Conservation (phyloP, 2,113 vertebrate species). For the Carassius carassius region DNA sequence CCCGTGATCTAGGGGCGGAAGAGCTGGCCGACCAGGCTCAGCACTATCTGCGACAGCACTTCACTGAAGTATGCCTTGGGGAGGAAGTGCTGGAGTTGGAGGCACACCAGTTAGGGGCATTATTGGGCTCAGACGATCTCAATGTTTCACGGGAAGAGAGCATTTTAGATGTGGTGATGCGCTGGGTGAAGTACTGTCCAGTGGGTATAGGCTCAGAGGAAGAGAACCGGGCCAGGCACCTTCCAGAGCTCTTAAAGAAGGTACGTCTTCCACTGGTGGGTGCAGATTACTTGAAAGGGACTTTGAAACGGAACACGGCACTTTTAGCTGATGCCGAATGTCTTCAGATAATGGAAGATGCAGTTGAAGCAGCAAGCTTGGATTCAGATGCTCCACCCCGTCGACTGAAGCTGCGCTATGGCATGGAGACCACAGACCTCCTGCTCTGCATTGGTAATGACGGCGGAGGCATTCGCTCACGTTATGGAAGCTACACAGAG, state of each 20-base stretch:
- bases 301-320: constrained; percentile 82
- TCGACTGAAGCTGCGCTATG: constrained; percentile 84
- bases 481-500: constrained; percentile 84
- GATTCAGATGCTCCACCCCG: constrained; percentile 76
- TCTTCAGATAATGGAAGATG: constrained; percentile 72
- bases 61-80: constrained; percentile 88
- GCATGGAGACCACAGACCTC: constrained; percentile 94
- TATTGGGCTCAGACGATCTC: constrained; percentile 91
- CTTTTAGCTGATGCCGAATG: constrained; percentile 84
- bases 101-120: constrained; percentile 82
- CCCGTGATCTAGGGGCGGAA: constrained; percentile 89
- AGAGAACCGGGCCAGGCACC: constrained; percentile 73
- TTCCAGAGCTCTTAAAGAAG: constrained; percentile 86
- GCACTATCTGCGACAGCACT: constrained; percentile 86
- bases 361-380: constrained; percentile 65
- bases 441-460: constrained; percentile 93
- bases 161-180: constrained; percentile 89
- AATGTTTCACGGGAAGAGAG: constrained; percentile 91
- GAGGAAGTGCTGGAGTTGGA: constrained; percentile 92
- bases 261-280: constrained; percentile 85
- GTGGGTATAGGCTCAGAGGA: constrained; percentile 52
- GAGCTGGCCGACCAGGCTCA: constrained; percentile 84
- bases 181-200: constrained; percentile 82
- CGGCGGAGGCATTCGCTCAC: constrained; percentile 85
- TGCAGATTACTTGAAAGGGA: constrained; percentile 83